phyloP scores from a whole-genome alignment of 2,113 vertebrate genomes.

The Triplophysa tibetana region DNA sequence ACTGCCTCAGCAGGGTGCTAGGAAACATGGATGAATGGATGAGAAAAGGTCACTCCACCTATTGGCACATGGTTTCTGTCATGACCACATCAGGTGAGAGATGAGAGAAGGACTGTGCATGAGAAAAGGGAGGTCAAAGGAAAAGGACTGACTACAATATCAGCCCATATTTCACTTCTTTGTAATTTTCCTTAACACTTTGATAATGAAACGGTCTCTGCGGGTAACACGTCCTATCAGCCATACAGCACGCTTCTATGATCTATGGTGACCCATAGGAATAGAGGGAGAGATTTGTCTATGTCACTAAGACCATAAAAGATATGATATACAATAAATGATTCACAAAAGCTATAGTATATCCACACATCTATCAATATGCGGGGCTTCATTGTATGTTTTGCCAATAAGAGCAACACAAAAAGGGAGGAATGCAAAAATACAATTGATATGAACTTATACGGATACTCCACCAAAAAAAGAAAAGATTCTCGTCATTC shows the following conservation, averaged over 20 bases:
- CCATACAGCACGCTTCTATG: background rate
- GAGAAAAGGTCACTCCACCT: conserved; percentile 28
- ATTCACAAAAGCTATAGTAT: too few relatives aligned
- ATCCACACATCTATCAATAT: too few relatives aligned
- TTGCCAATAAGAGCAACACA: too few relatives aligned
- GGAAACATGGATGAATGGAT: conserved; percentile 20
- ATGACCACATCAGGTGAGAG: background rate
- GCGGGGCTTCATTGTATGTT: too few relatives aligned
- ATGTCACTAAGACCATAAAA: too few relatives aligned
- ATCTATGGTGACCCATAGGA: too few relatives aligned
- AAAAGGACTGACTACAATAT: background rate
- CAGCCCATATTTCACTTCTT: background rate
- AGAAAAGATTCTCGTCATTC: too few relatives aligned
- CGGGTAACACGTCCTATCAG: background rate
- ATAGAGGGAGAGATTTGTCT: too few relatives aligned
- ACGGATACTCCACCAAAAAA: too few relatives aligned
- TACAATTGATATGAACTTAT: too few relatives aligned
- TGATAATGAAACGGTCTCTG: background rate
- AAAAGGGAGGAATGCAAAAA: too few relatives aligned
- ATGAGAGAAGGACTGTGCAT: background rate
- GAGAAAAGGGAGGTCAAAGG: background rate
- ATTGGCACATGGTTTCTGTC: conserved; percentile 17
- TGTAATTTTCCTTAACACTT: background rate
- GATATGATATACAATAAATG: too few relatives aligned
- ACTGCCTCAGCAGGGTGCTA: background rate